These are phyloP conservation scores for Crotalus viridis DNA, from an alignment of 2,113 vertebrate genomes.

Conservation along the genomic window DNA sequence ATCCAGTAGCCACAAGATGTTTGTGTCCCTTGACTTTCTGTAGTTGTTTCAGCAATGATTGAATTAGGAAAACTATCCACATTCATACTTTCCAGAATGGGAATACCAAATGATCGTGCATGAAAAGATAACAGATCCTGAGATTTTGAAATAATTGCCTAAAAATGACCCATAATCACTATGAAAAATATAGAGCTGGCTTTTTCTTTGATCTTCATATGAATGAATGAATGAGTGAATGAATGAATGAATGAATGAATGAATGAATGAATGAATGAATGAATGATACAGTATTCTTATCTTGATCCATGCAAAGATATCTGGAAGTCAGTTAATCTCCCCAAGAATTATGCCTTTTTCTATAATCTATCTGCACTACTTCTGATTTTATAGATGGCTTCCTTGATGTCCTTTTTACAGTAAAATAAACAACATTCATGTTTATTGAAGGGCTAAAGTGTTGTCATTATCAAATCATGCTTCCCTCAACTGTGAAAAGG, in stretches of 20 bases:
- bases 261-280: background rate
- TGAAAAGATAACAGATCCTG: background rate
- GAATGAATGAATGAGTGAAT: background rate
- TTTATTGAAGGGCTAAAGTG: background rate
- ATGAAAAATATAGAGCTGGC: background rate
- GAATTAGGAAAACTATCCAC: background rate
- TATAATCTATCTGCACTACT: background rate
- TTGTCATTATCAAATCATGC: background rate
- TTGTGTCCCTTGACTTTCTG: rapidly evolving
- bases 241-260: too few relatives aligned
- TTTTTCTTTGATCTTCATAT: background rate
- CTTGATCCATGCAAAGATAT: background rate
- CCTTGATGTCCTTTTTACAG: background rate
- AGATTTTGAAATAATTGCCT: background rate
- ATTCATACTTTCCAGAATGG: background rate
- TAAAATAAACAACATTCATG: background rate
- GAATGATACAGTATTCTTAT: background rate
- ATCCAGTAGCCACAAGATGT: background rate
- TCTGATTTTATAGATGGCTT: background rate
- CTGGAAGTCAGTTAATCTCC: background rate
- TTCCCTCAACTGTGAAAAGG: background rate
- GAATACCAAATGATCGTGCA: background rate
- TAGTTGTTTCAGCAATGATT: background rate
- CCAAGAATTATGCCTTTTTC: background rate
- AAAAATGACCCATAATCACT: background rate